Evolutionary conservation across 1,140 invertebrate species (phyloP).

Genomic region (Micrasema minimum): DNA sequence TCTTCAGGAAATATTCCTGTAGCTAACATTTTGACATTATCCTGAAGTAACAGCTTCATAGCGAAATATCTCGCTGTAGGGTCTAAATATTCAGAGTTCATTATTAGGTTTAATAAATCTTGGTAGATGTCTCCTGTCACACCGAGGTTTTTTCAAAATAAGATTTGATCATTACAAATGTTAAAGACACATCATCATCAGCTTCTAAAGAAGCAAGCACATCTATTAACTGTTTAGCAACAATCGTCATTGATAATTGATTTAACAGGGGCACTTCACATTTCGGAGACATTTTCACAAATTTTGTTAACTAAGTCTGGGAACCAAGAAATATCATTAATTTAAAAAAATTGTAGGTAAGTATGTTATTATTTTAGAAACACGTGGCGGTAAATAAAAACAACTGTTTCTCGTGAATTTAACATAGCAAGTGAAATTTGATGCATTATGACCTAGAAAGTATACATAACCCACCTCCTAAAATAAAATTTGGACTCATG

Average conservation of each 20-base stretch:
- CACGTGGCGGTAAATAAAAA: conserved; percentile 21
- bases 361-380: conserved; percentile 9
- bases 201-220: conserved; percentile 62
- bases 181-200: conserved; percentile 66
- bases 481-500: conserved; percentile 35
- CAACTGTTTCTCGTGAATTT: conserved; percentile 17
- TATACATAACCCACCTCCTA: conserved; percentile 44
- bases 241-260: conserved; percentile 63
- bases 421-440: conserved; percentile 46
- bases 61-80: conserved; percentile 72
- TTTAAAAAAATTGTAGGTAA: conserved; percentile 14
- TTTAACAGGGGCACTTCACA: conserved; percentile 62
- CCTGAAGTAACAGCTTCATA: conserved; percentile 70
- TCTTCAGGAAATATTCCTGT: conserved; percentile 74
- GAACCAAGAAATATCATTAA: neutral
- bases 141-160: conserved; percentile 68
- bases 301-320: neutral
- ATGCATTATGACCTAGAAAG: conserved; percentile 52
- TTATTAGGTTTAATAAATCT: conserved; percentile 71
- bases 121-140: conserved; percentile 72
- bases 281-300: conserved; percentile 62
- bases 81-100: conserved; percentile 72
- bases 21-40: conserved; percentile 70
- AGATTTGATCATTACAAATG: conserved; percentile 69
- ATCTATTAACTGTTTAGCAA: conserved; percentile 64